Conservation (phyloP, 2,797 vertebrate species). For the Syngnathus rostellatus region DNA sequence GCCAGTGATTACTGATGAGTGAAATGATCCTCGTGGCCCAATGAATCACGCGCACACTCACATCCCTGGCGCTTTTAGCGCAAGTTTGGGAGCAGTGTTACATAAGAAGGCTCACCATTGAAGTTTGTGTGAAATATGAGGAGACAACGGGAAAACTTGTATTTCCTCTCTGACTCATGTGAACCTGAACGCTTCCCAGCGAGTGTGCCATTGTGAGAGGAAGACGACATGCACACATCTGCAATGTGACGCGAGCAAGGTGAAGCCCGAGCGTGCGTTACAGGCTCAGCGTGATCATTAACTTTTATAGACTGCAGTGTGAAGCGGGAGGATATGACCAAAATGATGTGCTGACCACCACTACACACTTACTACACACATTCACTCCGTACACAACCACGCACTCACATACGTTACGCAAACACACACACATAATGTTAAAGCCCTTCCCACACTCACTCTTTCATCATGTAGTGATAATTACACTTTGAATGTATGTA, state of each 20-base stretch:
- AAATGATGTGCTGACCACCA: slow-evolving; percentile 50
- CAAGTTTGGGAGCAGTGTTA: slow-evolving; percentile 37
- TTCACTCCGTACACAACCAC: slow-evolving; percentile 18
- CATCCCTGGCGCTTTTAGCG: slow-evolving; percentile 19
- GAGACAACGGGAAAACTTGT: slow-evolving; percentile 38
- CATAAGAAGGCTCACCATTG: slow-evolving; percentile 35
- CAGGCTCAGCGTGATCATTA: slow-evolving; percentile 40
- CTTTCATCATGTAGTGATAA: slow-evolving; percentile 45
- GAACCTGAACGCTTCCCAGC: slow-evolving; percentile 13
- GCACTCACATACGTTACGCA: slow-evolving; percentile 7
- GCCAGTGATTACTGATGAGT: slow-evolving; percentile 44
- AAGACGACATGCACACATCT: neutral
- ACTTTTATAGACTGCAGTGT: slow-evolving; percentile 55
- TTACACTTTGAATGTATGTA: slow-evolving; percentile 46
- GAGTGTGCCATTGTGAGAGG: slow-evolving; percentile 14
- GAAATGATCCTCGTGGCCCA: slow-evolving; percentile 34
- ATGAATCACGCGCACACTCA: slow-evolving; percentile 10
- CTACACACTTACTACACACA: slow-evolving; percentile 23
- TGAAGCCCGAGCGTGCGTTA: slow-evolving; percentile 7
- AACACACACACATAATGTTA: no score
- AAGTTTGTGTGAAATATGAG: slow-evolving; percentile 47
- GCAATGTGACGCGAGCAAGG: slow-evolving; percentile 1
- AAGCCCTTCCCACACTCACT: neutral
- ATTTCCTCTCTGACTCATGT: slow-evolving; percentile 10
- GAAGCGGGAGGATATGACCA: slow-evolving; percentile 33